Conservation (phyloP, 2,113 vertebrate species). For the Carassius gibelio region DNA sequence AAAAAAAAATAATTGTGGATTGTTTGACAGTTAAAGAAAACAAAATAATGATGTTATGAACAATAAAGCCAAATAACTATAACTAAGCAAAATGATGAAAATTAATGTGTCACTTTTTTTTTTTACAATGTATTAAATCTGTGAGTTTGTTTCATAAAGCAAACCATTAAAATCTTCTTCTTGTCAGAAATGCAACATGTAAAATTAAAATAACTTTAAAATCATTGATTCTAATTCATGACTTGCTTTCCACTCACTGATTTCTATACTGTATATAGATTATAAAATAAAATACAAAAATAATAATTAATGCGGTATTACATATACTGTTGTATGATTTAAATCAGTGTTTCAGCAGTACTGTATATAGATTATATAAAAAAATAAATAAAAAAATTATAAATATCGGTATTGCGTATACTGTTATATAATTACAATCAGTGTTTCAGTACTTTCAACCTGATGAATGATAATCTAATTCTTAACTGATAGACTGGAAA, state of each 20-base stretch:
- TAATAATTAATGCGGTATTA: background rate
- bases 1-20: background rate
- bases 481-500: background rate
- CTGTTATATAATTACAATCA: no score
- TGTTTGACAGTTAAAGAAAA: background rate
- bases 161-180: background rate
- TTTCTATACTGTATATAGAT: background rate
- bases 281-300: background rate
- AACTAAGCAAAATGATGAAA: background rate
- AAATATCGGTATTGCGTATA: background rate
- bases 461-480: no score
- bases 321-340: background rate
- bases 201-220: background rate
- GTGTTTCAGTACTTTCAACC: no score
- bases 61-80: background rate
- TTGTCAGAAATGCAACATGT: background rate
- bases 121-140: background rate
- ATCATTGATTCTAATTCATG: background rate
- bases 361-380: background rate
- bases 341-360: background rate
- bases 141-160: background rate
- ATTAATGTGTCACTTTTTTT: background rate
- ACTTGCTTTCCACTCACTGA: background rate
- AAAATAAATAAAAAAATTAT: background rate
- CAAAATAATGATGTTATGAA: background rate